These are phyloP conservation scores for Drosophila obscura DNA, from an alignment of 1,140 invertebrate species.

Conservation along the genomic window DNA sequence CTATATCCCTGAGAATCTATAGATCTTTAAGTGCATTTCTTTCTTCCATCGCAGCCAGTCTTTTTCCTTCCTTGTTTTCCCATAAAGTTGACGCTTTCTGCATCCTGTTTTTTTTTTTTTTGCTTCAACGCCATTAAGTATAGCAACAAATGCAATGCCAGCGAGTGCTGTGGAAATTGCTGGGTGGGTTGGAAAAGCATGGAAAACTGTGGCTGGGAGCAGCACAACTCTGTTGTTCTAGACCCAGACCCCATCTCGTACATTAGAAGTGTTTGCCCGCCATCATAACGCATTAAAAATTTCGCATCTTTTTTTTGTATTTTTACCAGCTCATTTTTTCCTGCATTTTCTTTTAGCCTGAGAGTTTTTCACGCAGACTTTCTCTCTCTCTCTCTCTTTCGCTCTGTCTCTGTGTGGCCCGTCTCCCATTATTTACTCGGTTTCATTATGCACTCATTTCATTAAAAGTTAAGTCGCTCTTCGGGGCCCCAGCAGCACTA, in stretches of 20 bases:
- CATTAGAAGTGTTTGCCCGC: constrained; percentile 45
- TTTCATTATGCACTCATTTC: constrained; percentile 57
- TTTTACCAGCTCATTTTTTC: background rate
- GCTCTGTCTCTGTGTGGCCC: background rate
- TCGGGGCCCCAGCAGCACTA: constrained; percentile 17
- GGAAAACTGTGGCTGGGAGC: constrained; percentile 24
- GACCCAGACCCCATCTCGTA: background rate
- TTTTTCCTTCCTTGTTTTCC: too few species aligned
- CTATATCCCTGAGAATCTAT: too few species aligned
- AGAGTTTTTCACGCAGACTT: background rate
- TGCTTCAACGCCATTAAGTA: constrained; percentile 60
- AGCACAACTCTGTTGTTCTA: background rate
- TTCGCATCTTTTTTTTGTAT: constrained; percentile 14
- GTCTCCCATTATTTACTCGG: constrained; percentile 30
- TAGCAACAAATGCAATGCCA: constrained; percentile 28
- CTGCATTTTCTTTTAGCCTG: background rate
- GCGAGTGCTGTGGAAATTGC: background rate
- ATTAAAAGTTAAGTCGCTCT: constrained; percentile 66
- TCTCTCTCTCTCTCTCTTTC: background rate
- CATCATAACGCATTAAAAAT: constrained; percentile 43
- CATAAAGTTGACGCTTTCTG: constrained; percentile 44
- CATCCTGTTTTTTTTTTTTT: constrained; percentile 26
- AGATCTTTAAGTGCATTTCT: too few species aligned
- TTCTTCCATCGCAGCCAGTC: too few species aligned
- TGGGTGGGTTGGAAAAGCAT: background rate